These are phyloP conservation scores for Drosophila varians DNA, from an alignment of 1,140 invertebrate genomes.

Conservation along the genomic window DNA sequence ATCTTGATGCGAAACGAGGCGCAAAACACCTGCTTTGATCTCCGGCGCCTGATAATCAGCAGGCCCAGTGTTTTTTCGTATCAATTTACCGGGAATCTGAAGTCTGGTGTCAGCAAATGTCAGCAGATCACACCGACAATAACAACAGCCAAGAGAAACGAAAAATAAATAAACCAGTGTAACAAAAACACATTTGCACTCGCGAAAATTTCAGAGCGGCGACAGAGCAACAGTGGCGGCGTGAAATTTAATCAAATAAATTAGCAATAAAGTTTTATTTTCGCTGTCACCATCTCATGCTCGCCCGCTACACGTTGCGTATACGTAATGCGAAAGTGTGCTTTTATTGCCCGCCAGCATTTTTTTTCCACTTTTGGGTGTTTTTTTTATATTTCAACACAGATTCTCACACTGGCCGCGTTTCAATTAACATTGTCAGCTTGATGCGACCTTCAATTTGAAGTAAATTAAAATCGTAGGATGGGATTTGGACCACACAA, in stretches of 20 bases:
- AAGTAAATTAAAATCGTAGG: slow-evolving; percentile 43
- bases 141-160: not conserved
- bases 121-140: slow-evolving; percentile 11
- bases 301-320: slow-evolving; percentile 50
- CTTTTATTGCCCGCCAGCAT: slow-evolving; percentile 36
- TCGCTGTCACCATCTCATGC: slow-evolving; percentile 45
- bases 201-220: slow-evolving; percentile 5
- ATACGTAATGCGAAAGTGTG: slow-evolving; percentile 54
- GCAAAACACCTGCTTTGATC: slow-evolving; percentile 59
- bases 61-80: slow-evolving; percentile 45
- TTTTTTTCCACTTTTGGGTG: slow-evolving; percentile 29
- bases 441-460: slow-evolving; percentile 32
- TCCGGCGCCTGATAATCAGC: slow-evolving; percentile 33
- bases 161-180: not conserved
- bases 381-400: slow-evolving; percentile 40
- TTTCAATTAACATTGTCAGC: slow-evolving; percentile 79
- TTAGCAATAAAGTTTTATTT: slow-evolving; percentile 81
- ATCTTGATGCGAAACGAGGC: slow-evolving; percentile 32
- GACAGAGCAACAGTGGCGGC: slow-evolving; percentile 16
- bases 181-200: slow-evolving; percentile 57
- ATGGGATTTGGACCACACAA: slow-evolving; percentile 14
- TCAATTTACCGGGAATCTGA: slow-evolving; percentile 56
- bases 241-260: slow-evolving; percentile 81
- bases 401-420: slow-evolving; percentile 41
- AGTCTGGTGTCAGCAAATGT: slow-evolving; percentile 67